phyloP scores from a whole-genome alignment of 2,888 invertebrate species.

The Epistrophe grossulariae region DNA sequence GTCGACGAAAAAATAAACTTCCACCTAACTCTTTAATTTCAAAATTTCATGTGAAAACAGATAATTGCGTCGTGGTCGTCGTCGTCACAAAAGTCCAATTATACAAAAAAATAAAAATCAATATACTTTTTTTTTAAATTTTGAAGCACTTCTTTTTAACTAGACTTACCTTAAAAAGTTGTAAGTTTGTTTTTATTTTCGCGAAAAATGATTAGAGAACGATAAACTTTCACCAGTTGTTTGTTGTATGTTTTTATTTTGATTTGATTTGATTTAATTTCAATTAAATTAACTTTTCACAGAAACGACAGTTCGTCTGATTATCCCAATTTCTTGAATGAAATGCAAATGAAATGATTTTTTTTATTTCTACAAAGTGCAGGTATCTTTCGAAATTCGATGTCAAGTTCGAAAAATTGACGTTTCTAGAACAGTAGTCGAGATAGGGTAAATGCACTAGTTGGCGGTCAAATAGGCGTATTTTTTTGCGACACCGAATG shows the following conservation, averaged over 20 bases:
- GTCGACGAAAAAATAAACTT: conserved; percentile 1
- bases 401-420: conserved; percentile 7
- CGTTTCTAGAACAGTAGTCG: conserved; percentile 18
- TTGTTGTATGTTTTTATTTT: conserved; percentile 7
- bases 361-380: neutral
- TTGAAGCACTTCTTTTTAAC: neutral
- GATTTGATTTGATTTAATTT: neutral
- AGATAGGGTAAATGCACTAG: too few species aligned
- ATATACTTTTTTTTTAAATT: neutral
- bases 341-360: conserved; percentile 2
- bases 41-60: conserved; percentile 39
- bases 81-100: neutral
- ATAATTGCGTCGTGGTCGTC: conserved; percentile 56
- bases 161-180: conserved; percentile 21
- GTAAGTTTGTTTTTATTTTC: neutral
- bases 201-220: neutral
- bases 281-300: neutral
- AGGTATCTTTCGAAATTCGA: conserved; percentile 21
- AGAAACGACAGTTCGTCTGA: neutral
- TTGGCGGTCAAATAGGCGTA: too few species aligned
- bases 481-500: too few species aligned
- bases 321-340: conserved; percentile 12
- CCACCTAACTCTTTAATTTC: conserved; percentile 22
- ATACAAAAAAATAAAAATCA: conserved; percentile 21
- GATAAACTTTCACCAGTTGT: conserved; percentile 2